phyloP scores from a whole-genome alignment of 2,888 invertebrate species.

The Pecten maximus region DNA sequence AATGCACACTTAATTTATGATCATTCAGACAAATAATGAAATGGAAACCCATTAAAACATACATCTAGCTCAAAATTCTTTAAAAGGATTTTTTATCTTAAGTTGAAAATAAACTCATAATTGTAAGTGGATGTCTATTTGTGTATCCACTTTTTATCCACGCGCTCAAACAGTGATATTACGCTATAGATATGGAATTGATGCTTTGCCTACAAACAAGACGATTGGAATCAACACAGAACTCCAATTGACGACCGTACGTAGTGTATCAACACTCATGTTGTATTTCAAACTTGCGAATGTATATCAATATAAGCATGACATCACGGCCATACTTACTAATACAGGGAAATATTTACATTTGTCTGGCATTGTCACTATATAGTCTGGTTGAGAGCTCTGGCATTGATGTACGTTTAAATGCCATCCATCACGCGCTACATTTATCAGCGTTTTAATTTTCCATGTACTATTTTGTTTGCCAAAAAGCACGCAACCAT shows the following conservation, averaged over 20 bases:
- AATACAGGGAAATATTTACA: too few species aligned
- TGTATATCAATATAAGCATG: too few species aligned
- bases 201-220: neutral
- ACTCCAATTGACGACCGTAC: neutral
- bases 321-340: too few species aligned
- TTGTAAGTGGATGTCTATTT: neutral
- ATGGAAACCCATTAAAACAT: neutral
- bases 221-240: neutral
- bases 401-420: too few species aligned
- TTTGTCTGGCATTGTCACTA: too few species aligned
- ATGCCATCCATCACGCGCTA: too few species aligned
- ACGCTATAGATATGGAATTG: neutral
- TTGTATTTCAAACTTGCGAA: too few species aligned
- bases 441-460: too few species aligned
- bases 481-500: too few species aligned
- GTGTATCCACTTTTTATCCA: neutral
- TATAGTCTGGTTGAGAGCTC: too few species aligned
- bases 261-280: neutral
- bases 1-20: neutral
- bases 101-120: neutral
- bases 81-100: neutral
- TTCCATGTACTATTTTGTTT: too few species aligned
- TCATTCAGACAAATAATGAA: neutral
- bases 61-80: neutral
- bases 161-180: neutral